These are phyloP conservation scores for Zootermopsis nevadensis DNA, from an alignment of 2,888 invertebrate genomes.

Conservation along the genomic window DNA sequence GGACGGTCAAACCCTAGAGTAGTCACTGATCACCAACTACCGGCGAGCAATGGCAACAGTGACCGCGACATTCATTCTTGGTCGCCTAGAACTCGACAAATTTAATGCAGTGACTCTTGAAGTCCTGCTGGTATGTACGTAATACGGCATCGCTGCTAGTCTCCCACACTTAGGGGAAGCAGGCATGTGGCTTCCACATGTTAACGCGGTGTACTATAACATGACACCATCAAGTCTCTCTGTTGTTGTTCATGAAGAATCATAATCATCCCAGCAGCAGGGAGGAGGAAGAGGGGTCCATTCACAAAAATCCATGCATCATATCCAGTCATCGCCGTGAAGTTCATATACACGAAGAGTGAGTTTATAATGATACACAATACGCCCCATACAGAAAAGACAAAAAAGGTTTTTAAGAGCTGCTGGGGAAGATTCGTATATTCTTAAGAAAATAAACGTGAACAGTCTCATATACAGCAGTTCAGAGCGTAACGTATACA, in stretches of 20 bases:
- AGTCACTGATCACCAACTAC: too few species aligned
- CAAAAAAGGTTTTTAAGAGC: not conserved
- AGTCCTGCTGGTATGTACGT: too few species aligned
- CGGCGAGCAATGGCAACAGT: too few species aligned
- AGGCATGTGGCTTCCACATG: conserved; percentile 35
- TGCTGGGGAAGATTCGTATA: conserved; percentile 1
- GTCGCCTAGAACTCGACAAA: too few species aligned
- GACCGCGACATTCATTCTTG: too few species aligned
- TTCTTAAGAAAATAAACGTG: conserved; percentile 24
- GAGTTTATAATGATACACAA: conserved; percentile 30
- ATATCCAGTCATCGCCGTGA: conserved; percentile 28
- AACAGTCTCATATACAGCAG: not conserved
- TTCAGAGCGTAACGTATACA: not conserved
- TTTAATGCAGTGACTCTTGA: too few species aligned
- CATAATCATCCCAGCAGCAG: not conserved
- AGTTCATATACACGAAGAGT: conserved; percentile 18
- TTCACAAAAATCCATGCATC: conserved; percentile 38
- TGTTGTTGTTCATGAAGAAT: conserved; percentile 20
- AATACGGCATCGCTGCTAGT: too few species aligned
- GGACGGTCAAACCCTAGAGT: too few species aligned
- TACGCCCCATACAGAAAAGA: not conserved
- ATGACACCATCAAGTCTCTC: conserved; percentile 33
- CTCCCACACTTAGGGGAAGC: conserved; percentile 17
- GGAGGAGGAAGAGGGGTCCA: not conserved
- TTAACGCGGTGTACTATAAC: conserved; percentile 2